A percentile compares a stretch with the other conserved stretches of the same genome.
phyloP scores from a whole-genome alignment of 2,888 invertebrate genomes.

The Laothoe populi region DNA sequence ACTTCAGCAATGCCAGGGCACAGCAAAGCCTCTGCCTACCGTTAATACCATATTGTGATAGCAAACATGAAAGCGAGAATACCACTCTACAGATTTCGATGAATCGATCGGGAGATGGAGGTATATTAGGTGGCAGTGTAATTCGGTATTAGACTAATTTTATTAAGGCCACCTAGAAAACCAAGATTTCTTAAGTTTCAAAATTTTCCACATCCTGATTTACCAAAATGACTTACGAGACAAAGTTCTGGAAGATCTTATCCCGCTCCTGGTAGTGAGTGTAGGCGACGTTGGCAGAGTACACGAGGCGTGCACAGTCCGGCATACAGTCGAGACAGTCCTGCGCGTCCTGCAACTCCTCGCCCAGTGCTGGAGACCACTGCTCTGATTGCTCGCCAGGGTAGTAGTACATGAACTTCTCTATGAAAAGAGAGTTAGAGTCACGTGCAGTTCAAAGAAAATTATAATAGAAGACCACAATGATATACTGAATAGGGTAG shows the following conservation, averaged over 20 bases:
- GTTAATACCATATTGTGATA: too few species aligned
- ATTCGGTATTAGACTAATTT: too few species aligned
- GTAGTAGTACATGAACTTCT: constrained; percentile 57
- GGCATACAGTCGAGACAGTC: constrained; percentile 52
- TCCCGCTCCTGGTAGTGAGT: constrained; percentile 21
- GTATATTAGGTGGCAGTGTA: too few species aligned
- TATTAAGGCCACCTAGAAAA: too few species aligned
- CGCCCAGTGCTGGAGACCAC: constrained; percentile 37
- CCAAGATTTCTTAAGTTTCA: too few species aligned
- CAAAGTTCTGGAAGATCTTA: background rate
- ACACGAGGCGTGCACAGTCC: constrained; percentile 48
- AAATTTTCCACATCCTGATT: background rate
- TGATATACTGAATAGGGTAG: too few species aligned
- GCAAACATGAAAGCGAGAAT: too few species aligned
- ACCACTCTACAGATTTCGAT: too few species aligned
- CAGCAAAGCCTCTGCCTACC: too few species aligned
- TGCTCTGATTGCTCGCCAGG: constrained; percentile 39
- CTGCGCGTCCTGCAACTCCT: constrained; percentile 55
- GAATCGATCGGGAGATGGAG: too few species aligned
- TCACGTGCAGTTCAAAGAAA: background rate
- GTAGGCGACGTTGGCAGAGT: constrained; percentile 40
- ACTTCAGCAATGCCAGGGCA: too few species aligned
- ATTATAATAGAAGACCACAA: too few species aligned
- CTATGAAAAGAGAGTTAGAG: constrained; percentile 56
- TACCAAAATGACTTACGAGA: background rate